Percentiles rank a stretch among this genome's conserved stretches.
Conservation (phyloP, 1,140 invertebrate species). For the Vanessa atalanta region DNA sequence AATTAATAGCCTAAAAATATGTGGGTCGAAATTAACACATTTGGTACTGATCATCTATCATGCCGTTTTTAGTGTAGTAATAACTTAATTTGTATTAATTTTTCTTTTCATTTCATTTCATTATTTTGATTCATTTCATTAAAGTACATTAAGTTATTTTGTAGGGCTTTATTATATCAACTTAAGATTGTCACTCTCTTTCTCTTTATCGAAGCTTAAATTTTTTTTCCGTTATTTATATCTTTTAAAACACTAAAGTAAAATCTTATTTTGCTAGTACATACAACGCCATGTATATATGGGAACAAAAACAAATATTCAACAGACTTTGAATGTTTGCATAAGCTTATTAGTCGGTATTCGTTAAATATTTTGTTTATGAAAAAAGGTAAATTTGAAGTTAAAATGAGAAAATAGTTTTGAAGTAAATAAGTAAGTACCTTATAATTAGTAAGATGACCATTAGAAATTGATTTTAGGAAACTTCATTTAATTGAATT, state of each 20-base stretch:
- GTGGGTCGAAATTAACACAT: background rate
- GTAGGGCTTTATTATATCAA: background rate
- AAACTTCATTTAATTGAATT: no score
- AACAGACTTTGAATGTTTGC: background rate
- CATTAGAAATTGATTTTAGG: no score
- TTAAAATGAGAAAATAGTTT: no score
- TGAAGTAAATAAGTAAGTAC: no score
- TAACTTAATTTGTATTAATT: background rate
- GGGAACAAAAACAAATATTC: background rate
- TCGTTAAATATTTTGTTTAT: no score
- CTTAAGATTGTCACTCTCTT: background rate
- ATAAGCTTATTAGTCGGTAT: background rate
- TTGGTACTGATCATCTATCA: background rate
- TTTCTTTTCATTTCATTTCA: background rate
- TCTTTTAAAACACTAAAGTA: background rate
- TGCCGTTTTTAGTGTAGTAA: slow-evolving; percentile 6
- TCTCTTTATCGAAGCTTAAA: background rate
- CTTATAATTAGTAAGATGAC: no score
- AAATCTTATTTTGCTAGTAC: background rate
- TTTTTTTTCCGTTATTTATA: background rate
- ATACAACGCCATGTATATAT: background rate
- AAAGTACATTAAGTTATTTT: background rate
- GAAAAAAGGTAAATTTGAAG: no score
- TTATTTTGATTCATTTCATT: background rate
- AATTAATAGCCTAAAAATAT: background rate